phyloP scores from a whole-genome alignment of 2,888 invertebrate genomes.

The Malachius bipustulatus region DNA sequence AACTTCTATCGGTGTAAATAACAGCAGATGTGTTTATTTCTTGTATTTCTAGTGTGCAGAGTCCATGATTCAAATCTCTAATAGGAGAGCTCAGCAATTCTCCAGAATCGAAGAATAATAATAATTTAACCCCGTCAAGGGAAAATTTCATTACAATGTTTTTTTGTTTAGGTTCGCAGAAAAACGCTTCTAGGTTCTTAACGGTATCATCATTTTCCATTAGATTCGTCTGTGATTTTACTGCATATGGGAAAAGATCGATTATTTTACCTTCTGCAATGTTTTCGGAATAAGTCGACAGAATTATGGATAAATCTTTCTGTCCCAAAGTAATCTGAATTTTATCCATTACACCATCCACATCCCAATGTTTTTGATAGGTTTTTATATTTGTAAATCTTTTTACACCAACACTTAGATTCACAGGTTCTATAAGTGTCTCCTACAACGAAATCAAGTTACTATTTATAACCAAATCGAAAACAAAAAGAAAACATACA shows the following conservation, averaged over 20 bases:
- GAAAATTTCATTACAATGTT: constrained; percentile 48
- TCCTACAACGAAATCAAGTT: constrained; percentile 39
- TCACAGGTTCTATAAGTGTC: constrained; percentile 62
- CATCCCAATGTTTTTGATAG: constrained; percentile 39
- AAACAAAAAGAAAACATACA: too few species aligned
- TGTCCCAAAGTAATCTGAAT: constrained; percentile 60
- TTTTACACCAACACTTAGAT: constrained; percentile 60
- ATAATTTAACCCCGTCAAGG: constrained; percentile 58
- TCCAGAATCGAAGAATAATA: constrained; percentile 60
- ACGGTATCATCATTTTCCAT: constrained; percentile 35
- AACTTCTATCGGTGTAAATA: constrained; percentile 54
- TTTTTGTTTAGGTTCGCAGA: constrained; percentile 53
- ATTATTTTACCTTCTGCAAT: constrained; percentile 48
- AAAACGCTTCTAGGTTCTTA: constrained; percentile 60
- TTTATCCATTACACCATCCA: constrained; percentile 54
- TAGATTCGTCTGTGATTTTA: constrained; percentile 22
- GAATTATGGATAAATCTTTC: constrained; percentile 58
- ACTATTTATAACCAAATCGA: too few species aligned
- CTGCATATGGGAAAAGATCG: constrained; percentile 33
- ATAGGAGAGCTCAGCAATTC: constrained; percentile 65
- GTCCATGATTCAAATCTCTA: constrained; percentile 55
- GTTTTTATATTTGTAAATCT: constrained; percentile 43
- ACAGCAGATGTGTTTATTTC: constrained; percentile 53
- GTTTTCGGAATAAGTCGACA: constrained; percentile 63
- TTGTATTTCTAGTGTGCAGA: constrained; percentile 57